phyloP scores from a whole-genome alignment of 1,140 invertebrate species.

The Campoletis sonorensis region DNA sequence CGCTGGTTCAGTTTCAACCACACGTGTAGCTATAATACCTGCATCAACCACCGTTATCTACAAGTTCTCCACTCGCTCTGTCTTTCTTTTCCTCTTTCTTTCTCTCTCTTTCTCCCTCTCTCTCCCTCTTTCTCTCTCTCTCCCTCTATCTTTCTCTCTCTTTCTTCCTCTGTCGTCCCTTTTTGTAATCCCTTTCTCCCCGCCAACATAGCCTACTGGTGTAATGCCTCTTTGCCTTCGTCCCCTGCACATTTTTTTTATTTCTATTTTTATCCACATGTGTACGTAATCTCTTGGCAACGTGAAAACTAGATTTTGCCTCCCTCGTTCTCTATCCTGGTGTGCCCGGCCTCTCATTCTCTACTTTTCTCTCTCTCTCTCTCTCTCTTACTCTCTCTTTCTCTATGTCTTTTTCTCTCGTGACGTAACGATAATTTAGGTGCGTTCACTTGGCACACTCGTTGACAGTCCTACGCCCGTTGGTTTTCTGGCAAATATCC shows the following conservation, averaged over 20 bases:
- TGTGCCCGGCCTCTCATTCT: constrained; percentile 25
- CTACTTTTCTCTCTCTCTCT: constrained; percentile 2
- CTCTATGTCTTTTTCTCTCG: constrained; percentile 37
- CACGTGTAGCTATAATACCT: constrained; percentile 39
- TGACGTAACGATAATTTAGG: constrained; percentile 64
- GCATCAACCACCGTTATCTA: constrained; percentile 13
- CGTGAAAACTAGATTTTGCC: constrained; percentile 51
- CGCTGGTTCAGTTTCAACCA: constrained; percentile 33
- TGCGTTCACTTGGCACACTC: constrained; percentile 61
- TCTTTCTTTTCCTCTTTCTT: neutral
- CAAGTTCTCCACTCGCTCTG: neutral
- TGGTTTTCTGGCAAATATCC: constrained; percentile 60
- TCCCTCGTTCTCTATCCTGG: constrained; percentile 10
- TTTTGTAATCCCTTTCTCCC: neutral
- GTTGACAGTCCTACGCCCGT: constrained; percentile 56
- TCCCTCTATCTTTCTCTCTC: no score
- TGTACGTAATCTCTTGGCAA: constrained; percentile 60
- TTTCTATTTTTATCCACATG: constrained; percentile 24
- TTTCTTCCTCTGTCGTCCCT: neutral
- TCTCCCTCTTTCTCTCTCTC: neutral
- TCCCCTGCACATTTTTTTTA: neutral
- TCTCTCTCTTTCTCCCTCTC: neutral
- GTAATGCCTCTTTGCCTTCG: constrained; percentile 23
- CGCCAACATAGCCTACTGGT: neutral
- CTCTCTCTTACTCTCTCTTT: constrained; percentile 36